A percentile compares a stretch with the other conserved stretches of the same genome.
Evolutionary conservation across 2,797 vertebrate species (phyloP).

Genomic region (Cynopterus sphinx): DNA sequence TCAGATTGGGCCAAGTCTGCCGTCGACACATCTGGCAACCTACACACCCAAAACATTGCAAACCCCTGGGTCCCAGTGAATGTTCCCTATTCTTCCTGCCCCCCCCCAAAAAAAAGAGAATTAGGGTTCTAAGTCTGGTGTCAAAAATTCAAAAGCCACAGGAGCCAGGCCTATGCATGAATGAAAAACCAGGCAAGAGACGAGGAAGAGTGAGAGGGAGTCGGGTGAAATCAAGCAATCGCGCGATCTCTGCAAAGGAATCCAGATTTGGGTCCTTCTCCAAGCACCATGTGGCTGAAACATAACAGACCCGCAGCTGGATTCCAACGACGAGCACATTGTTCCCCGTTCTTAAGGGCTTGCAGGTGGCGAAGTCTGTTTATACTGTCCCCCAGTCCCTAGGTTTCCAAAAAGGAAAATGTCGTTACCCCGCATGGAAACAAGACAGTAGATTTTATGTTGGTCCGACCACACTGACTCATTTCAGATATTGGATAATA

Average conservation of each 20-base stretch:
- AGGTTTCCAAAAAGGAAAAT: background rate
- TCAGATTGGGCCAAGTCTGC: background rate
- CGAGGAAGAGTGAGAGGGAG: background rate
- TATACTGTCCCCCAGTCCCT: background rate
- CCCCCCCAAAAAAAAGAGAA: background rate
- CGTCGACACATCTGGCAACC: background rate
- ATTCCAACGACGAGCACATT: background rate
- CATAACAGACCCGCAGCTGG: conserved; percentile 1
- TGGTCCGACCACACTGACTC: background rate
- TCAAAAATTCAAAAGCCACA: background rate
- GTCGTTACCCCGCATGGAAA: background rate
- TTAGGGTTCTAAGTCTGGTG: background rate
- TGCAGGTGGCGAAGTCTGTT: conserved; percentile 63
- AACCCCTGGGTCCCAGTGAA: background rate
- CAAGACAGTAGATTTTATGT: background rate
- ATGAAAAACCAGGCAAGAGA: background rate
- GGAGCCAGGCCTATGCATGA: background rate
- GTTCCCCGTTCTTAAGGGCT: conserved; percentile 14
- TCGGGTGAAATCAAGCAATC: background rate
- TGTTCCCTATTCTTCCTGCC: background rate
- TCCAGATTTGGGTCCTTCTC: background rate
- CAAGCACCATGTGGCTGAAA: fast-evolving
- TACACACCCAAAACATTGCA: background rate
- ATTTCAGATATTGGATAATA: background rate
- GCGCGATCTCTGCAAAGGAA: background rate